Evolutionary conservation across 2,888 invertebrate genomes (phyloP).

Genomic region (Blastobasis adustella): DNA sequence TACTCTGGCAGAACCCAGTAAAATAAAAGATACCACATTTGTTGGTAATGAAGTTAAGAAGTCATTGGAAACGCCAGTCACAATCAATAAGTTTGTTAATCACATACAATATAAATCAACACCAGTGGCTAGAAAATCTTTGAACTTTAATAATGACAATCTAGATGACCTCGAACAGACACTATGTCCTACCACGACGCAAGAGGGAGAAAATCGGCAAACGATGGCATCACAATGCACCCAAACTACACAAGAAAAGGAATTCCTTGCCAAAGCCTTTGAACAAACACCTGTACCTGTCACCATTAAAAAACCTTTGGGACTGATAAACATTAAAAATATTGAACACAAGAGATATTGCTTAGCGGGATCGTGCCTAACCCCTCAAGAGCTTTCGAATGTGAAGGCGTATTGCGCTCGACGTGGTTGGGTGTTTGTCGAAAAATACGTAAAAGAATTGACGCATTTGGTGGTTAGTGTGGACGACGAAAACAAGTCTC

Average conservation of each 20-base stretch:
- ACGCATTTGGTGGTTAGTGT: constrained; percentile 63
- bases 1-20: constrained; percentile 25
- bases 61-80: constrained; percentile 46
- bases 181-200: constrained; percentile 34
- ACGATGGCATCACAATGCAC: constrained; percentile 32
- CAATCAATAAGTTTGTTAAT: constrained; percentile 50
- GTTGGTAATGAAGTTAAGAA: constrained; percentile 24
- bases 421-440: constrained; percentile 41
- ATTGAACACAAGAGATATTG: constrained; percentile 25
- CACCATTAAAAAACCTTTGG: constrained; percentile 19
- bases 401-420: constrained; percentile 41
- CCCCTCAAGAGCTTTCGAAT: constrained; percentile 28
- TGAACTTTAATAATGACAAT: constrained; percentile 40
- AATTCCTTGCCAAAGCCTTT: constrained; percentile 55
- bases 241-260: constrained; percentile 55
- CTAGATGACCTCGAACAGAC: constrained; percentile 40
- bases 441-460: constrained; percentile 45
- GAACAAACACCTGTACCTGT: constrained; percentile 28
- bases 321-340: constrained; percentile 15
- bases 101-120: constrained; percentile 58
- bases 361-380: constrained; percentile 51
- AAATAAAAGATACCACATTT: constrained; percentile 31
- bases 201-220: constrained; percentile 23
- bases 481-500: constrained; percentile 53
- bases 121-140: constrained; percentile 54